Evolutionary conservation across 2,888 invertebrate species (phyloP).

Genomic region (Patella depressa): DNA sequence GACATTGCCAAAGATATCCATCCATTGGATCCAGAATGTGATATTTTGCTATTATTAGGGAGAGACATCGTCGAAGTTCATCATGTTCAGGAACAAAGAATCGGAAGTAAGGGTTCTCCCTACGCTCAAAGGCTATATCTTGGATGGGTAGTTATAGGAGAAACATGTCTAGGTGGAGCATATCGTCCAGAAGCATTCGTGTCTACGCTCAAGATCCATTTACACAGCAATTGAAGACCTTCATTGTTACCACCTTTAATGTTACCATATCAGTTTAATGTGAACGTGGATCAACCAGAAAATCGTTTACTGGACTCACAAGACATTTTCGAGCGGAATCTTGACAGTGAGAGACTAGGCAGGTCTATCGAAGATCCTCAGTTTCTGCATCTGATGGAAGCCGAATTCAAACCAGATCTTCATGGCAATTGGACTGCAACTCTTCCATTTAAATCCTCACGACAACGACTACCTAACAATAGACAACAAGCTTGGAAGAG

Average conservation of each 20-base stretch:
- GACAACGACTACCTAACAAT: too few relatives aligned
- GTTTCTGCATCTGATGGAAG: slow-evolving; percentile 28
- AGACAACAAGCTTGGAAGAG: too few relatives aligned
- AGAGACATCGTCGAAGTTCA: slow-evolving; percentile 29
- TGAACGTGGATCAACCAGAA: background rate
- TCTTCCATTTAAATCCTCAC: too few relatives aligned
- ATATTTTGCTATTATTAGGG: slow-evolving; percentile 30
- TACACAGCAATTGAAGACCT: slow-evolving; percentile 8
- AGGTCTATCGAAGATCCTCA: slow-evolving; percentile 35
- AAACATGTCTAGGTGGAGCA: slow-evolving; percentile 22
- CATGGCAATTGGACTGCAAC: slow-evolving; percentile 22
- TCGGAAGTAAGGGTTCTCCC: slow-evolving; percentile 23
- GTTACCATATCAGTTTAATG: slow-evolving; percentile 18
- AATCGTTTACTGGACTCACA: background rate
- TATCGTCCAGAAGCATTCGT: slow-evolving; percentile 22
- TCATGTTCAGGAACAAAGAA: slow-evolving; percentile 26
- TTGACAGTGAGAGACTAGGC: slow-evolving; percentile 23
- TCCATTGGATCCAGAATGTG: slow-evolving; percentile 20
- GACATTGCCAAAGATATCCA: slow-evolving; percentile 22
- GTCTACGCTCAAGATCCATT: slow-evolving; percentile 14
- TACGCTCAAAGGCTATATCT: slow-evolving; percentile 26
- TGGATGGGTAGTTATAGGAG: slow-evolving; percentile 30
- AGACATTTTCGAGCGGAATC: slow-evolving; percentile 21
- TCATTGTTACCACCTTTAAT: slow-evolving; percentile 21
- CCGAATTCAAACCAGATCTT: slow-evolving; percentile 12